Conservation (phyloP, 2,888 invertebrate genomes). For the Tinea semifulvella region DNA sequence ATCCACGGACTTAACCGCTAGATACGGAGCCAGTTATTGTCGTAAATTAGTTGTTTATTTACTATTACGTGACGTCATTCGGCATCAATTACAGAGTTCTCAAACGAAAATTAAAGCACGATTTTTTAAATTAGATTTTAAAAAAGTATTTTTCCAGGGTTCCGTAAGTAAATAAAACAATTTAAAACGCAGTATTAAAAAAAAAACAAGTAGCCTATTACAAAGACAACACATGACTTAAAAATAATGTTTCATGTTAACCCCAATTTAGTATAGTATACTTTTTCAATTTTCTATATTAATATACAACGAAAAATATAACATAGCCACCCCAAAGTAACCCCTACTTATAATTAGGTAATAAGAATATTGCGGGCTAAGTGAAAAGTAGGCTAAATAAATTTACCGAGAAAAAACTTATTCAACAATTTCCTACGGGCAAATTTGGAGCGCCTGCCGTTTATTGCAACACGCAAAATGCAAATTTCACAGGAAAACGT, state of each 20-base stretch:
- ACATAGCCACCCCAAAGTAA: not conserved
- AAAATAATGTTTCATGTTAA: not conserved
- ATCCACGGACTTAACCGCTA: too few relatives aligned
- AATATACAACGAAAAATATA: not conserved
- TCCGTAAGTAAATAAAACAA: too few relatives aligned
- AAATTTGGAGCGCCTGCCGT: slow-evolving; percentile 13
- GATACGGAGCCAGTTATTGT: too few relatives aligned
- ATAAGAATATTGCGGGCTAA: not conserved
- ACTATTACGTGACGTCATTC: too few relatives aligned
- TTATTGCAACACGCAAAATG: slow-evolving; percentile 13
- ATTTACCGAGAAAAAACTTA: slow-evolving; percentile 12
- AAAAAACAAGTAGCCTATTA: too few relatives aligned
- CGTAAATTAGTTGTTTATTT: too few relatives aligned
- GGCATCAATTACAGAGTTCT: too few relatives aligned
- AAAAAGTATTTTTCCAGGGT: too few relatives aligned
- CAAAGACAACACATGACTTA: not conserved
- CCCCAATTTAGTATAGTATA: not conserved
- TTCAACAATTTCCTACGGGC: slow-evolving; percentile 11
- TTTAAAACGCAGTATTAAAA: too few relatives aligned
- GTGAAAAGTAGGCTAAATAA: slow-evolving; percentile 13
- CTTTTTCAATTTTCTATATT: not conserved
- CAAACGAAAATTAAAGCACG: too few relatives aligned
- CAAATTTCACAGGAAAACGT: slow-evolving; percentile 3
- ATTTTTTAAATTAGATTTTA: too few relatives aligned
- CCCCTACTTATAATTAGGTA: not conserved